Percentiles rank a stretch among this genome's conserved stretches.
phyloP scores from a whole-genome alignment of 2,113 vertebrate genomes.

The Eleginops maclovinus region DNA sequence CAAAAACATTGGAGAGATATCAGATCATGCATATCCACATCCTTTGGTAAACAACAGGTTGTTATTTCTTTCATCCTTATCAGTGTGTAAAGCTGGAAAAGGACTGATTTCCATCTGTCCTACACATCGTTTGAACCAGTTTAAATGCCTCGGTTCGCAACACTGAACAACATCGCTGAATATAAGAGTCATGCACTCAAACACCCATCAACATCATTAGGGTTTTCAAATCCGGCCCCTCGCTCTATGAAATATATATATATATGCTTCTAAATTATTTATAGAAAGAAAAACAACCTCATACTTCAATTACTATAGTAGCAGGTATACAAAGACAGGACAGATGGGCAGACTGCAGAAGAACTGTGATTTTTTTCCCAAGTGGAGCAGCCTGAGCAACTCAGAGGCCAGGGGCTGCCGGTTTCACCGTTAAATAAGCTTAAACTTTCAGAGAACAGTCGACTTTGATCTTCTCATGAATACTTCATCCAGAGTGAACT shows the following conservation, averaged over 20 bases:
- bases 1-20: slow-evolving; percentile 34
- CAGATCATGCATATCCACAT: slow-evolving; percentile 15
- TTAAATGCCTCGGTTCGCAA: slow-evolving; percentile 39
- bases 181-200: slow-evolving; percentile 29
- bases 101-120: slow-evolving; percentile 16
- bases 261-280: slow-evolving; percentile 70
- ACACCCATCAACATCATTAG: slow-evolving; percentile 51
- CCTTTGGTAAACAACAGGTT: slow-evolving; percentile 44
- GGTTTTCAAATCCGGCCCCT: slow-evolving; percentile 42
- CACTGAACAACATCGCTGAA: slow-evolving; percentile 24
- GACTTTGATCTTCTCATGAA: slow-evolving; percentile 72
- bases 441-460: slow-evolving; percentile 43
- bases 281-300: slow-evolving; percentile 33
- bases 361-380: slow-evolving; percentile 23
- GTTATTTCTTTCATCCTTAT: slow-evolving; percentile 53
- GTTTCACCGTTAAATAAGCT: slow-evolving; percentile 66
- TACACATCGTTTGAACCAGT: slow-evolving; percentile 19
- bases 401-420: slow-evolving; percentile 20
- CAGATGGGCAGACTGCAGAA: slow-evolving; percentile 16
- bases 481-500: slow-evolving; percentile 62
- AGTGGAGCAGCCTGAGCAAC: not conserved
- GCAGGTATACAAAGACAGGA: slow-evolving; percentile 49
- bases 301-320: slow-evolving; percentile 48
- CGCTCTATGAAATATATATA: slow-evolving; percentile 67
- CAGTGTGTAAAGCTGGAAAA: not conserved